Conservation (phyloP, 2,113 vertebrate species). For the Amblyopsis rosae region DNA sequence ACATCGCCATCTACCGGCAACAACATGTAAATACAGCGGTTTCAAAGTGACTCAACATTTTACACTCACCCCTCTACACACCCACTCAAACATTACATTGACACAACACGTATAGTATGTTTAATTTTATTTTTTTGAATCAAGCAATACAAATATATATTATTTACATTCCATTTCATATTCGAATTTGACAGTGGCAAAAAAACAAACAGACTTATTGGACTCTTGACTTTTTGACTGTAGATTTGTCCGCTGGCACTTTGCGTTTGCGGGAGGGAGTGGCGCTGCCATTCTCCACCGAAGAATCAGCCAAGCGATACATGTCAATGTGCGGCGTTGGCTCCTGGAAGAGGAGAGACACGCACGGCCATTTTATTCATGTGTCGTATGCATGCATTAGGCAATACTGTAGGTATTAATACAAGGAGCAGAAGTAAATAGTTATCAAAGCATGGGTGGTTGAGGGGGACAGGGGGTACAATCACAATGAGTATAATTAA, state of each 20-base stretch:
- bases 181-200: too few relatives aligned
- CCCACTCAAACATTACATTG: too few relatives aligned
- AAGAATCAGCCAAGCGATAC: slow-evolving; percentile 80
- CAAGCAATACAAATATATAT: too few relatives aligned
- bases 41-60: slow-evolving; percentile 64
- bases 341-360: slow-evolving; percentile 74
- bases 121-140: too few relatives aligned
- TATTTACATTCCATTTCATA: too few relatives aligned
- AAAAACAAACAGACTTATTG: not conserved
- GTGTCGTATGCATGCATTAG: too few relatives aligned
- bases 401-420: too few relatives aligned
- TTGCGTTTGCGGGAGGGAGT: slow-evolving; percentile 87
- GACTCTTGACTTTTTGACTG: slow-evolving; percentile 78
- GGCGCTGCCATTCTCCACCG: slow-evolving; percentile 51
- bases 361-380: not conserved
- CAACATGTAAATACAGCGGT: slow-evolving; percentile 5
- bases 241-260: slow-evolving; percentile 69
- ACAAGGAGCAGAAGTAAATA: too few relatives aligned
- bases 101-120: too few relatives aligned
- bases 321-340: slow-evolving; percentile 79
- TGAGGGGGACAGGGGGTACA: too few relatives aligned
- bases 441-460: too few relatives aligned
- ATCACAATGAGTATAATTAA: too few relatives aligned
- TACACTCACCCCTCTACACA: slow-evolving; percentile 7
- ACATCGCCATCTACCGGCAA: slow-evolving; percentile 37